Base-by-base conservation (phyloP, 2,888 invertebrate species). In the Drosophila lutescens region DNA sequence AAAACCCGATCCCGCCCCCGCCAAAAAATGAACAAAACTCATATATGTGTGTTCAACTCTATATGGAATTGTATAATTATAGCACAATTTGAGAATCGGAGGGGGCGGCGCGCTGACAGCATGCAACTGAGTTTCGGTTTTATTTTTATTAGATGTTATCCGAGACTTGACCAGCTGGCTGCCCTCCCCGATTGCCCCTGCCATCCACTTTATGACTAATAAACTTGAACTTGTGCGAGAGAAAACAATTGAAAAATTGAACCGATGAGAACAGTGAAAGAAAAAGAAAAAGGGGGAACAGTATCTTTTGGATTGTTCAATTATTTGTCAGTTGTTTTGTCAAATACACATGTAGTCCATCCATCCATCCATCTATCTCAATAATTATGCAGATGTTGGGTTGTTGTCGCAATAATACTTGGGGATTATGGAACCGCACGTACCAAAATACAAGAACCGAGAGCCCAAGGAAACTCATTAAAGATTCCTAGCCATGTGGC, bases 141-240 rank as follows among this genome's bases (percentile, higher is more conserved):
- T 65, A 72, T 75, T 77, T 87, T 74, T 80, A 73, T 84, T 85
- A 73, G 76, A 79, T 79, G 79, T 77, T 83, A 85, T 84, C 75
- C 61, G 70, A 86, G 79, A 78, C 68, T 70, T 17, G 66, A 55
- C 60, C 47, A 47, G 71, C 68, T 70, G 86, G 70, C 79, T 72
- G 74, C 44, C 36, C 50, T 23, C 34, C 32, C 10, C 49, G 34
- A 34, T 17, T 30, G 9, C 36, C 20, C 36, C 43, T 12, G 23
- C 34, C 44, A 47, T 54, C 72, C 75, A 72, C 77, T 77, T 62
- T 73, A 62, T 86, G 85, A 84, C 79, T 88, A 89, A 85, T 72
- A 85, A 86, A 85, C 85, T 85, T 85, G 85, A 85, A 88, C 85
- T 85, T 85, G 84, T 59, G 44, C 49, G 66, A 60, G 75, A 34